Evolutionary conservation across 2,888 invertebrate species (phyloP).

Genomic region (Drosophila kokeensis): DNA sequence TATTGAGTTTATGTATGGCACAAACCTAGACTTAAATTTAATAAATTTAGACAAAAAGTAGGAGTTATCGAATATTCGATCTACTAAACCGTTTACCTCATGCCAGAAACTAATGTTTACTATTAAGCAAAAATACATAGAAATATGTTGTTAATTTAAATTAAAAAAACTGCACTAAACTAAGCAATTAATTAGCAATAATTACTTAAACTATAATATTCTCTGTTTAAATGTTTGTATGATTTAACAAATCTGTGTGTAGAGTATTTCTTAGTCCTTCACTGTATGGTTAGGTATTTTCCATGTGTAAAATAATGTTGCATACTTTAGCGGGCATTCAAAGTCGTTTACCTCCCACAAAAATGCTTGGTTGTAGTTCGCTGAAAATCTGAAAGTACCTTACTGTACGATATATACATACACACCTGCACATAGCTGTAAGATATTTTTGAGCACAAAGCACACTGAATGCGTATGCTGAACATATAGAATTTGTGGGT

Average conservation of each 20-base stretch:
- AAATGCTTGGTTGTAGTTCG: constrained; percentile 15
- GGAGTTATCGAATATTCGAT: not conserved
- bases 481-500: constrained; percentile 26
- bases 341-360: constrained; percentile 53
- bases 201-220: not conserved
- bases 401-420: not conserved
- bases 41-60: not conserved
- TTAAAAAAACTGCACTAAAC: not conserved
- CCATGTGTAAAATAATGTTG: constrained; percentile 60
- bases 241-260: not conserved
- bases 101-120: not conserved
- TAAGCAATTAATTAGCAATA: no score
- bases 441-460: constrained; percentile 7
- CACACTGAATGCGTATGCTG: constrained; percentile 10
- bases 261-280: constrained; percentile 13
- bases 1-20: not conserved
- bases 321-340: constrained; percentile 54
- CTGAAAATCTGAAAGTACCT: constrained; percentile 9
- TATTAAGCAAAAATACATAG: not conserved
- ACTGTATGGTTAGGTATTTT: not conserved
- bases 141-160: not conserved
- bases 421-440: constrained; percentile 3
- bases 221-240: not conserved
- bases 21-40: not conserved
- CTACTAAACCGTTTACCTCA: not conserved